phyloP scores from a whole-genome alignment of 2,888 invertebrate genomes.

The Nowickia ferox region DNA sequence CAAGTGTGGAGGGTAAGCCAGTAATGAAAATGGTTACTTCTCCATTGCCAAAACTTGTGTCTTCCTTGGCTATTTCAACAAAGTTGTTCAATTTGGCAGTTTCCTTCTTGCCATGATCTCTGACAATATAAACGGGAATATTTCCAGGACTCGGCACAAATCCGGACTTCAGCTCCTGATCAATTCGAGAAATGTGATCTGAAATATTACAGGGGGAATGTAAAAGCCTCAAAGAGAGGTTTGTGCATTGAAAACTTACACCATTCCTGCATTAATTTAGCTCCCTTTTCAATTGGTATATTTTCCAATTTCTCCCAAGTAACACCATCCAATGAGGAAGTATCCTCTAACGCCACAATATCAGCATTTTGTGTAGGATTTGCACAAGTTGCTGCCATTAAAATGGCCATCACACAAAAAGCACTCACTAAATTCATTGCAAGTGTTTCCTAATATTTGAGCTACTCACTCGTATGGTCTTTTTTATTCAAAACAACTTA shows the following conservation, averaged over 20 bases:
- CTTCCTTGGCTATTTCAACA: slow-evolving; percentile 74
- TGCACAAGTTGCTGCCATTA: slow-evolving; percentile 74
- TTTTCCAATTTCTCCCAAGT: slow-evolving; percentile 75
- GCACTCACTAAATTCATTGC: slow-evolving; percentile 76
- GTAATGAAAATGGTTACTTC: slow-evolving; percentile 80
- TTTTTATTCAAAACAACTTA: slow-evolving; percentile 47
- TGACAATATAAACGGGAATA: slow-evolving; percentile 76
- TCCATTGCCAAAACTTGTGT: slow-evolving; percentile 76
- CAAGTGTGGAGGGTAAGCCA: slow-evolving; percentile 76
- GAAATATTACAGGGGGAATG: neutral
- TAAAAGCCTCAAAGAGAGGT: neutral
- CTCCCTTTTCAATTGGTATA: slow-evolving; percentile 76
- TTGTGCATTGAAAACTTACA: slow-evolving; percentile 74
- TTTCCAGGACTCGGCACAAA: slow-evolving; percentile 79
- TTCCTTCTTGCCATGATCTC: slow-evolving; percentile 76
- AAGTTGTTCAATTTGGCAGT: slow-evolving; percentile 75
- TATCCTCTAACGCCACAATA: slow-evolving; percentile 73
- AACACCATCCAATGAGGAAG: slow-evolving; percentile 76
- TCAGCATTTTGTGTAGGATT: slow-evolving; percentile 59
- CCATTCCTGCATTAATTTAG: slow-evolving; percentile 75
- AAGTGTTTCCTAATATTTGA: neutral
- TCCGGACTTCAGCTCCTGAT: slow-evolving; percentile 74
- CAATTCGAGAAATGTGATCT: slow-evolving; percentile 77
- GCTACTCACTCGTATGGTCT: neutral
- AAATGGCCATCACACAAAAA: slow-evolving; percentile 75